Evolutionary conservation across 2,888 invertebrate genomes (phyloP).

Genomic region (Lasiommata megera): DNA sequence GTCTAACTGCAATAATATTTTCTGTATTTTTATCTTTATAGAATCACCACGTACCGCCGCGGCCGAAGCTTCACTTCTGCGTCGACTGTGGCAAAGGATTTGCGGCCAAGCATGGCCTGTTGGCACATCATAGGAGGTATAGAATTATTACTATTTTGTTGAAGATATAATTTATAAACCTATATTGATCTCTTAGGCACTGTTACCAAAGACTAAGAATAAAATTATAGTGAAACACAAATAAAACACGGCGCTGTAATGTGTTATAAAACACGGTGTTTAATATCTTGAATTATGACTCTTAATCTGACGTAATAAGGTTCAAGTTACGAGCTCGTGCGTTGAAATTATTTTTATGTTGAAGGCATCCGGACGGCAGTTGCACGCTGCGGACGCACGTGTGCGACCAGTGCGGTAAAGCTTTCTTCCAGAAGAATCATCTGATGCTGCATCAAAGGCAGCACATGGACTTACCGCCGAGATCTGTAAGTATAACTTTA

Average conservation of each 20-base stretch:
- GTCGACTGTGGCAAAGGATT: constrained; percentile 91
- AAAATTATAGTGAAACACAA: too few species aligned
- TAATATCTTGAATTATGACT: too few species aligned
- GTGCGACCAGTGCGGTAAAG: constrained; percentile 90
- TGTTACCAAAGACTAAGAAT: too few species aligned
- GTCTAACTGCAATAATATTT: too few species aligned
- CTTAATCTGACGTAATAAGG: too few species aligned
- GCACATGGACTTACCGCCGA: constrained; percentile 85
- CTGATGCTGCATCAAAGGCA: constrained; percentile 90
- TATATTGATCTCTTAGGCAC: too few species aligned
- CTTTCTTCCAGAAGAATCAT: constrained; percentile 93
- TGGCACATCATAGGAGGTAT: constrained; percentile 88
- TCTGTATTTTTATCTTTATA: constrained; percentile 35
- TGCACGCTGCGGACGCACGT: constrained; percentile 90
- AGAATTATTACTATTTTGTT: too few species aligned
- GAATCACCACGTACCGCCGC: constrained; percentile 68
- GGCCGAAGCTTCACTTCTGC: constrained; percentile 90
- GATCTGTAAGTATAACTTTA: constrained; percentile 58
- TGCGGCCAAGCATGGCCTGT: constrained; percentile 90
- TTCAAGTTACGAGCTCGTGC: too few species aligned
- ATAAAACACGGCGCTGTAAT: too few species aligned
- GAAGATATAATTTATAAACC: too few species aligned
- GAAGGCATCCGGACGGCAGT: constrained; percentile 88
- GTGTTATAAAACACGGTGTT: too few species aligned
- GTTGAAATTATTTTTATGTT: too few species aligned